Percentiles rank a stretch among this genome's conserved stretches.
Conservation (phyloP, 2,888 invertebrate species). For the Isoperla grammatica region DNA sequence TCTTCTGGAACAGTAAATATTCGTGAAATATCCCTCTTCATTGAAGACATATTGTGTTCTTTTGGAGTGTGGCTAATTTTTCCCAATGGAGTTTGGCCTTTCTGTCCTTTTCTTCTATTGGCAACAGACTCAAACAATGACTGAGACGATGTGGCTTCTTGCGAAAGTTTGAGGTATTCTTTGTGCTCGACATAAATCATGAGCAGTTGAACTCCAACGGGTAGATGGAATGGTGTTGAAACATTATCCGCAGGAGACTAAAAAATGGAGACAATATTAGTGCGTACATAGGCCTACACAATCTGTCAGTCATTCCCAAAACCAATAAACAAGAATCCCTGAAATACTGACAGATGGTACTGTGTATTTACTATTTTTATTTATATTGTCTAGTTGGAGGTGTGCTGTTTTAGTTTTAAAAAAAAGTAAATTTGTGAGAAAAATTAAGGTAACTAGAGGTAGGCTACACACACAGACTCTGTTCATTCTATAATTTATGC, state of each 20-base stretch:
- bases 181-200: conserved; percentile 65
- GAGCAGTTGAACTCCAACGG: conserved; percentile 73
- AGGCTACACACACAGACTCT: no score
- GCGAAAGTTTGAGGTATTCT: conserved; percentile 43
- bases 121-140: conserved; percentile 23
- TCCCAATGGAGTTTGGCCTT: conserved; percentile 38
- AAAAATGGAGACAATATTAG: conserved; percentile 14
- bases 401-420: no score
- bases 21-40: conserved; percentile 73
- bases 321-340: no score
- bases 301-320: no score
- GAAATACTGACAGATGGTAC: no score
- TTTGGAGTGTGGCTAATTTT: conserved; percentile 17
- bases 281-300: no score
- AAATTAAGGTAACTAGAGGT: no score
- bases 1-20: conserved; percentile 82
- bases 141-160: conserved; percentile 20
- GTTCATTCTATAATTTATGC: no score
- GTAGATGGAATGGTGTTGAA: conserved; percentile 61
- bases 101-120: conserved; percentile 28
- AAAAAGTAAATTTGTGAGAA: no score
- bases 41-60: conserved; percentile 46
- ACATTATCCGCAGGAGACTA: conserved; percentile 67
- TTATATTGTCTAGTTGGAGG: no score
- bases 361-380: no score